phyloP scores from a whole-genome alignment of 2,113 vertebrate genomes.

The Rafetus swinhoei region DNA sequence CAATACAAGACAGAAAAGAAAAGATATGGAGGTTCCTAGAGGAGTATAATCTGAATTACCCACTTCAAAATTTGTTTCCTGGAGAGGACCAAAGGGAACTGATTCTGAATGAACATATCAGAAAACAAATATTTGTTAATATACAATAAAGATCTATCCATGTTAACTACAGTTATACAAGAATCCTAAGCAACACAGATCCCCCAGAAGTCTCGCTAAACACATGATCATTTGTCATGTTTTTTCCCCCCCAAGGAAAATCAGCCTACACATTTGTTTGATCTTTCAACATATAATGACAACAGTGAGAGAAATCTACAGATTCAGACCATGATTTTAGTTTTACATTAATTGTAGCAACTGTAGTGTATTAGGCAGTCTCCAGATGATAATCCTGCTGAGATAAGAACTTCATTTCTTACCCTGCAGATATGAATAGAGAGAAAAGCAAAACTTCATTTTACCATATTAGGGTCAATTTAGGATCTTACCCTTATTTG shows the following conservation, averaged over 20 bases:
- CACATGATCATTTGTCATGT: background rate
- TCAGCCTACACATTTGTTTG: background rate
- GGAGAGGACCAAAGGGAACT: background rate
- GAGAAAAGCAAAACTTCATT: background rate
- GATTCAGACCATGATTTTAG: background rate
- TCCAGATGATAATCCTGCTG: background rate
- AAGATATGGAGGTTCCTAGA: background rate
- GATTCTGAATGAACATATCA: background rate
- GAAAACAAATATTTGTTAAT: background rate
- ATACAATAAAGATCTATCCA: background rate
- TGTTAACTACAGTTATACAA: background rate
- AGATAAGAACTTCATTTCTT: fast-evolving
- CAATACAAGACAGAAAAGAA: background rate
- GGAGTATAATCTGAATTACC: background rate
- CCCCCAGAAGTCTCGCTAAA: background rate
- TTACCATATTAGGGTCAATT: background rate
- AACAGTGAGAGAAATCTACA: background rate
- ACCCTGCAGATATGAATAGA: background rate
- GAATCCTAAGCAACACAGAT: background rate
- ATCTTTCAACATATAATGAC: background rate
- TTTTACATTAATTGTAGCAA: background rate
- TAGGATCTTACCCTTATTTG: background rate
- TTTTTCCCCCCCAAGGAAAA: background rate
- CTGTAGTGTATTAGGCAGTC: background rate
- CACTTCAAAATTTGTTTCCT: background rate